Conservation (phyloP, 2,113 vertebrate species). For the Struthidea cinerea region DNA sequence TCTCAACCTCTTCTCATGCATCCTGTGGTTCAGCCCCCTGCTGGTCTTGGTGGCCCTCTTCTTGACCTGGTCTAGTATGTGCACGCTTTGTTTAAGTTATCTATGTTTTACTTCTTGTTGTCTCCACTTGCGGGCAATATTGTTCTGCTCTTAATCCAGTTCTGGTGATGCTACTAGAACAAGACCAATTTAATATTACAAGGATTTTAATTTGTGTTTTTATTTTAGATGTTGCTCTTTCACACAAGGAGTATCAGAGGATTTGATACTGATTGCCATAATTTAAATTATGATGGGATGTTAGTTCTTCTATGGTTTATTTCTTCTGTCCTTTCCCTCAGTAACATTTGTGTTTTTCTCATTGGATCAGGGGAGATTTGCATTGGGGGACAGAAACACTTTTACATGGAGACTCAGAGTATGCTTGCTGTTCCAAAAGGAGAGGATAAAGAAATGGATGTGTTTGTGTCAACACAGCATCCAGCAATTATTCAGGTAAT, state of each 20-base stretch:
- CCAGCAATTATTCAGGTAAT: slow-evolving; percentile 70
- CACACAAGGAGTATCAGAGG: background rate
- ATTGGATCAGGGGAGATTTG: slow-evolving; percentile 62
- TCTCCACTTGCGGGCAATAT: background rate
- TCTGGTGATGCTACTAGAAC: background rate
- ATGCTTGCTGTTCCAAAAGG: slow-evolving; percentile 71
- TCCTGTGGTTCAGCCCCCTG: background rate
- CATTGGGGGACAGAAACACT: slow-evolving; percentile 75
- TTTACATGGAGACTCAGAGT: slow-evolving; percentile 80
- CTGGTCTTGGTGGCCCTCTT: background rate
- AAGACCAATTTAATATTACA: background rate
- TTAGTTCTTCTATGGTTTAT: background rate
- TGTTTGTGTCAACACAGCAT: slow-evolving; percentile 72
- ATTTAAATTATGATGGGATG: background rate
- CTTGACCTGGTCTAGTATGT: background rate
- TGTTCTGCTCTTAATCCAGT: background rate
- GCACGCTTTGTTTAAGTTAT: background rate
- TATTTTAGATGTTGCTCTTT: background rate
- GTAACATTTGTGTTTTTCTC: background rate
- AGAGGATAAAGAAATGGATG: slow-evolving; percentile 74
- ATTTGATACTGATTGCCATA: background rate
- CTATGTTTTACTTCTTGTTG: background rate
- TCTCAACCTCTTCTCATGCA: background rate
- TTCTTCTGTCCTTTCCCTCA: background rate
- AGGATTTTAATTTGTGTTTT: background rate